Evolutionary conservation across 2,797 vertebrate genomes (phyloP).

Genomic region (Sphaeramia orbicularis): DNA sequence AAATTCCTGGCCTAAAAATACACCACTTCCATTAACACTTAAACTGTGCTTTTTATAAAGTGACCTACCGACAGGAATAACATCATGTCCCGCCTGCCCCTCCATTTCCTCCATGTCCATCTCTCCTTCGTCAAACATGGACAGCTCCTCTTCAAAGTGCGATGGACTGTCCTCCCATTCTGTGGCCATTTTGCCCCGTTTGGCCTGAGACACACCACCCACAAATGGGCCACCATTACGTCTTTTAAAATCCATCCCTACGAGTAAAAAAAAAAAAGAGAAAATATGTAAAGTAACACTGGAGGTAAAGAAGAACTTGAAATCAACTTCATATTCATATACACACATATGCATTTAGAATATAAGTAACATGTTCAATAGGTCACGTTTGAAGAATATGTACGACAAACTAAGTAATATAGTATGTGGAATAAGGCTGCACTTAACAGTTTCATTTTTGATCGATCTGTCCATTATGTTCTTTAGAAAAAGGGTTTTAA

Average conservation of each 20-base stretch:
- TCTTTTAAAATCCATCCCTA: slow-evolving; percentile 86
- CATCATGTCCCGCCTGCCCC: slow-evolving; percentile 83
- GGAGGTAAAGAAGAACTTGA: neutral
- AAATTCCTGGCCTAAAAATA: too few relatives aligned
- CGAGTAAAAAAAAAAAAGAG: neutral
- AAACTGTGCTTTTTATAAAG: neutral
- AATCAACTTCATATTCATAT: neutral
- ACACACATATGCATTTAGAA: neutral
- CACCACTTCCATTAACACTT: neutral
- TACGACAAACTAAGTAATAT: too few relatives aligned
- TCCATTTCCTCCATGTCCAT: slow-evolving; percentile 86
- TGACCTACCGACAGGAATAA: slow-evolving; percentile 83
- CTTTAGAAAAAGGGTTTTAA: too few relatives aligned
- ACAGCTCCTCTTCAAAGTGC: slow-evolving; percentile 90
- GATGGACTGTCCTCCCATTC: slow-evolving; percentile 92
- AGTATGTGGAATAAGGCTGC: too few relatives aligned
- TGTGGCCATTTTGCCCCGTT: slow-evolving; percentile 72
- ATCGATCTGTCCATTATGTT: too few relatives aligned
- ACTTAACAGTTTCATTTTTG: too few relatives aligned
- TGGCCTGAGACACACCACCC: slow-evolving; percentile 79
- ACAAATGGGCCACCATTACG: slow-evolving; percentile 75
- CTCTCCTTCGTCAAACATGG: slow-evolving; percentile 89
- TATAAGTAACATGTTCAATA: neutral
- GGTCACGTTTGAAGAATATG: neutral
- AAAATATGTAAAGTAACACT: neutral